Percentiles rank a stretch among this genome's conserved stretches.
Conservation (phyloP, 1,140 invertebrate genomes). For the Drosophila equinoxialis region DNA sequence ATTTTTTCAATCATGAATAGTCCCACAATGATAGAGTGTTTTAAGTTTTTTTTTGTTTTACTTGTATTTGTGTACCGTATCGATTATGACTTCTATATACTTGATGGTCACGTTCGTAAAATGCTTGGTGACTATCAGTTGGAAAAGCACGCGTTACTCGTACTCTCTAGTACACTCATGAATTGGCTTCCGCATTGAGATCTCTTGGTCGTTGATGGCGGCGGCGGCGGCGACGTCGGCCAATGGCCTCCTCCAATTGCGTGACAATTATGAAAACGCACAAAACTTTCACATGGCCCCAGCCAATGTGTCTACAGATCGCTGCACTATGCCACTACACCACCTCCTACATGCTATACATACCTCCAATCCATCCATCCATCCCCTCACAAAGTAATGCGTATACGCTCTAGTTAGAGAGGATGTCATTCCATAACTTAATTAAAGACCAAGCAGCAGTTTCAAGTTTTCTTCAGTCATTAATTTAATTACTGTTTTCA, state of each 20-base stretch:
- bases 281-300: constrained; percentile 39
- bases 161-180: constrained; percentile 7
- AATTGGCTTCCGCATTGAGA: constrained; percentile 63
- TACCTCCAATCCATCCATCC: too few species aligned
- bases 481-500: constrained; percentile 75
- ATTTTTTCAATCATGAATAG: too few species aligned
- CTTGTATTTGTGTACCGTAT: not conserved
- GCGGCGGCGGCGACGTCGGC: constrained; percentile 8
- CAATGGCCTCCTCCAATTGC: constrained; percentile 51
- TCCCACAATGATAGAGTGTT: too few species aligned
- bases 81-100: not conserved
- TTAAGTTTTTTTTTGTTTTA: not conserved
- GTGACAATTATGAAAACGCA: constrained; percentile 50
- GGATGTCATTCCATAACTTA: constrained; percentile 58
- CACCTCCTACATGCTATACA: not conserved
- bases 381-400: not conserved
- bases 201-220: constrained; percentile 3
- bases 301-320: constrained; percentile 49
- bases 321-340: not conserved
- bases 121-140: not conserved
- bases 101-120: not conserved
- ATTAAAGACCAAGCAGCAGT: constrained; percentile 48
- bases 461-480: constrained; percentile 41
- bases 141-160: constrained; percentile 18
- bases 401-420: constrained; percentile 33